Evolutionary conservation across 2,888 invertebrate species (phyloP).

Genomic region (Andricus curvator): DNA sequence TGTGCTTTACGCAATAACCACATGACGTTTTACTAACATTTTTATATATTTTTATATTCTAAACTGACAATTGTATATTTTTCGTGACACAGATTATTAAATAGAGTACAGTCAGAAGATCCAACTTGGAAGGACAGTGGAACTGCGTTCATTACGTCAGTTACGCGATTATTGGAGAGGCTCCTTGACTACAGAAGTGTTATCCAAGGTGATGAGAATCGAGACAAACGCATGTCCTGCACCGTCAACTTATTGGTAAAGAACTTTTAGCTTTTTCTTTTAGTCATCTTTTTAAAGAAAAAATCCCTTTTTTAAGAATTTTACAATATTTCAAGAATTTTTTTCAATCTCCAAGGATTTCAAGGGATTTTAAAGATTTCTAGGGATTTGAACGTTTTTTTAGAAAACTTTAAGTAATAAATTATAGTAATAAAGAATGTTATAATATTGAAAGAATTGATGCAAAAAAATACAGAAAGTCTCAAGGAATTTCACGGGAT

Average conservation of each 20-base stretch:
- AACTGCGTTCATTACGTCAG: conserved; percentile 94
- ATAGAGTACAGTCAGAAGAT: conserved; percentile 90
- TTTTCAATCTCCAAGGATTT: too few species aligned
- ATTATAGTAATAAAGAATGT: too few species aligned
- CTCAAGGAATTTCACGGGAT: too few species aligned
- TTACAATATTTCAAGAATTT: too few species aligned
- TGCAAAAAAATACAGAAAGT: too few species aligned
- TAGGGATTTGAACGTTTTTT: too few species aligned
- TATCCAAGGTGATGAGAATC: conserved; percentile 96
- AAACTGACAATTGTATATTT: conserved; percentile 13
- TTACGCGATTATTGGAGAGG: conserved; percentile 92
- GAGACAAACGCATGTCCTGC: conserved; percentile 97
- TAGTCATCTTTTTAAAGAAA: too few species aligned
- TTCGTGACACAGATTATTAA: conserved; percentile 84
- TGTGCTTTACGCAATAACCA: conserved; percentile 50
- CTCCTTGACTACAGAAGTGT: conserved; percentile 96
- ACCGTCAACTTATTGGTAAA: conserved; percentile 94
- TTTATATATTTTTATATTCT: conserved; percentile 19
- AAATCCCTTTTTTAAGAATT: too few species aligned
- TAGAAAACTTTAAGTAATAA: too few species aligned
- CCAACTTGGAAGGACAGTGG: conserved; percentile 96
- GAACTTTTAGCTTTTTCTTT: conserved; percentile 43
- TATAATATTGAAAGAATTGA: too few species aligned
- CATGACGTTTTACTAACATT: neutral
- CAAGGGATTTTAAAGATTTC: too few species aligned